Conservation (phyloP, 2,113 vertebrate genomes). For the Ancistrus triradiatus region DNA sequence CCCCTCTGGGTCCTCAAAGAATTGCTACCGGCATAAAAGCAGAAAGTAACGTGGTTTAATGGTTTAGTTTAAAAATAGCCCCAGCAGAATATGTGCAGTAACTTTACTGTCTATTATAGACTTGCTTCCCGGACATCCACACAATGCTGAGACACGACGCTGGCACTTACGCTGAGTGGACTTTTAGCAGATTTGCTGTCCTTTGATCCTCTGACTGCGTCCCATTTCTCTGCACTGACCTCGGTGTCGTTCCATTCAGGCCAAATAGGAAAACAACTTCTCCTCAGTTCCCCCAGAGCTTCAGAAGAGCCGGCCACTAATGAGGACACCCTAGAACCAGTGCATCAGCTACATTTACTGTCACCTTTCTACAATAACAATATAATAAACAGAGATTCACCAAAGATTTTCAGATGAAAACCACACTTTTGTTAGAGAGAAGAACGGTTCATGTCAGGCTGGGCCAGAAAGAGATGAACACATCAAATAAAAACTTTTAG, state of each 20-base stretch:
- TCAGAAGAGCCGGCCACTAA: slow-evolving; percentile 32
- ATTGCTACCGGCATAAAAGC: slow-evolving; percentile 62
- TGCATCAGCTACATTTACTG: not conserved
- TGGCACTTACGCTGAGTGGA: slow-evolving; percentile 65
- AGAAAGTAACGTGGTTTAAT: slow-evolving; percentile 9
- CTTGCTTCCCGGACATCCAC: not conserved
- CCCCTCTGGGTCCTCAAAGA: slow-evolving; percentile 88
- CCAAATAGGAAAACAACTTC: slow-evolving; percentile 73
- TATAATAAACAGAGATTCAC: no score
- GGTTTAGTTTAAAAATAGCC: not conserved
- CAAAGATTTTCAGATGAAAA: no score
- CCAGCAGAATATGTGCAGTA: not conserved
- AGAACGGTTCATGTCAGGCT: no score
- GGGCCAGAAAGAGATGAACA: no score
- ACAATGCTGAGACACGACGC: not conserved
- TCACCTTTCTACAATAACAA: no score
- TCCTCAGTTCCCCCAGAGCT: slow-evolving; percentile 49
- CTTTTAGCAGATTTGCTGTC: slow-evolving; percentile 73
- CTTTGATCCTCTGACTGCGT: slow-evolving; percentile 69
- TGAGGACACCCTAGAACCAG: slow-evolving; percentile 49
- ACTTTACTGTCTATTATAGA: not conserved
- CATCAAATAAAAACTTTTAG: no score
- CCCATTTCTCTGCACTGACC: slow-evolving; percentile 86
- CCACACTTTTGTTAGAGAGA: no score
- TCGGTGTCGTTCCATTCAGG: slow-evolving; percentile 89